A percentile compares a stretch with the other conserved stretches of the same genome.
These are phyloP conservation scores for Saturnia pavonia DNA, from an alignment of 2,888 invertebrate genomes.

Conservation along the genomic window DNA sequence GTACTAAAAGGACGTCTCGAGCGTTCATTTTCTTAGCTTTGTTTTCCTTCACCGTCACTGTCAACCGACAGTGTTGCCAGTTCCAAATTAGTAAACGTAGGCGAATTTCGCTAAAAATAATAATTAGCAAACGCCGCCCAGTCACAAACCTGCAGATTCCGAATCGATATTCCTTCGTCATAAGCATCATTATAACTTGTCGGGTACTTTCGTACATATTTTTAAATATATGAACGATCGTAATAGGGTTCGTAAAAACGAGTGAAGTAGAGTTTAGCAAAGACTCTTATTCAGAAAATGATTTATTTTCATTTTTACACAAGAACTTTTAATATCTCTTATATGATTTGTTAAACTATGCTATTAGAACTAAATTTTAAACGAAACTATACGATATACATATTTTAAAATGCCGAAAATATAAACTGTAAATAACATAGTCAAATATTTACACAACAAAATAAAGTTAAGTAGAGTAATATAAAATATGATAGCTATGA, in stretches of 20 bases:
- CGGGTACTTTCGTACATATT: too few relatives aligned
- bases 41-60: too few relatives aligned
- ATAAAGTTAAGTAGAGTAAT: slow-evolving; percentile 59
- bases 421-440: slow-evolving; percentile 64
- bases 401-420: slow-evolving; percentile 54
- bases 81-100: too few relatives aligned
- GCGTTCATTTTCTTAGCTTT: too few relatives aligned
- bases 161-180: too few relatives aligned
- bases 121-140: too few relatives aligned
- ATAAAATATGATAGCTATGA: slow-evolving; percentile 62
- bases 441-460: slow-evolving; percentile 77
- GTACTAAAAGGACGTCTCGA: too few relatives aligned
- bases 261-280: not conserved
- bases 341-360: slow-evolving; percentile 58
- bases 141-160: too few relatives aligned
- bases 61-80: too few relatives aligned
- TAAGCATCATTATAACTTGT: too few relatives aligned
- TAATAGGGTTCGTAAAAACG: not conserved
- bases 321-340: slow-evolving; percentile 61
- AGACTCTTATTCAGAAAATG: slow-evolving; percentile 53
- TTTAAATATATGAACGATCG: not conserved
- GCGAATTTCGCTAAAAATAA: too few relatives aligned
- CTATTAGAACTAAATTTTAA: slow-evolving; percentile 53
- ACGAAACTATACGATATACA: slow-evolving; percentile 29
- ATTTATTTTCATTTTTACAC: slow-evolving; percentile 73